phyloP scores from a whole-genome alignment of 2,113 vertebrate species.

The Prolemur simus region DNA sequence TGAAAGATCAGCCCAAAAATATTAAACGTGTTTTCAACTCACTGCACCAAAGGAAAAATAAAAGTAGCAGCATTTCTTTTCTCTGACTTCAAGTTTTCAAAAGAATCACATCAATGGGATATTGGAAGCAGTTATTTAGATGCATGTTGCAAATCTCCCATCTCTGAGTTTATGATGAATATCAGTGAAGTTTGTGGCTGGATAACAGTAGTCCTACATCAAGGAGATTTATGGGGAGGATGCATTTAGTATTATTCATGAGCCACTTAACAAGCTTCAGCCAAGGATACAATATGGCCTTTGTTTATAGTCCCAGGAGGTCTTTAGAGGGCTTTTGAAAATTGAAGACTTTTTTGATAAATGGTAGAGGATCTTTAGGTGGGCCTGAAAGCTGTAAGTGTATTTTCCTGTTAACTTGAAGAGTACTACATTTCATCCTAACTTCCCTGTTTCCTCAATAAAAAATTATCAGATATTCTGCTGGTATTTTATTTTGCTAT shows the following conservation, averaged over 20 bases:
- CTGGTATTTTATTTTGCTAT: slow-evolving; percentile 83
- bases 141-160: slow-evolving; percentile 45
- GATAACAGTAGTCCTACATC: slow-evolving; percentile 58
- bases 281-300: slow-evolving; percentile 73
- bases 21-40: slow-evolving; percentile 1
- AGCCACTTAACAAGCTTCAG: slow-evolving; percentile 63
- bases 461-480: slow-evolving; percentile 84
- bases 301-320: slow-evolving; percentile 75
- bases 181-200: slow-evolving; percentile 59
- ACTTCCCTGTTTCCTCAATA: slow-evolving; percentile 80
- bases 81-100: neutral
- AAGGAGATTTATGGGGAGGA: slow-evolving; percentile 68
- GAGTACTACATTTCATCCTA: slow-evolving; percentile 79
- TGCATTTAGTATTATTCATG: slow-evolving; percentile 72
- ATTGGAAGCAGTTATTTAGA: slow-evolving; percentile 41
- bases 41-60: neutral
- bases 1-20: neutral
- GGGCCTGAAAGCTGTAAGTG: slow-evolving; percentile 66
- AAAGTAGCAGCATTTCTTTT: neutral
- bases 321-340: slow-evolving; percentile 75
- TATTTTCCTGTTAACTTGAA: slow-evolving; percentile 80
- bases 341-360: slow-evolving; percentile 80
- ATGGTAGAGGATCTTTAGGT: slow-evolving; percentile 76
- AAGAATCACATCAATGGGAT: neutral
- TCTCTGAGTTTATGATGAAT: slow-evolving; percentile 68